A percentile compares a stretch with the other conserved stretches of the same genome.
Evolutionary conservation across 2,888 invertebrate species (phyloP).

Genomic region (Calameuta pallipes): DNA sequence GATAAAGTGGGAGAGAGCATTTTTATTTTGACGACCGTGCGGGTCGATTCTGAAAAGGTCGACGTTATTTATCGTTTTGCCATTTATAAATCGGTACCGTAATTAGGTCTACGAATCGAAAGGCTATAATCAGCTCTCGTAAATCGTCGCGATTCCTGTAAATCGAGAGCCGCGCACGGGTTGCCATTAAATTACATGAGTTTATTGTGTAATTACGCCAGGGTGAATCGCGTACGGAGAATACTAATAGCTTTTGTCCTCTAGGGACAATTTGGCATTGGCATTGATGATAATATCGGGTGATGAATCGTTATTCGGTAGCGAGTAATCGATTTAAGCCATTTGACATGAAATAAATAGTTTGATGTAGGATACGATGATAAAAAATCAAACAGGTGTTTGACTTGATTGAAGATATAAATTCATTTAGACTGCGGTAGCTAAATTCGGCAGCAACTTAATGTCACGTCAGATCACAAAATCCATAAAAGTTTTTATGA

Average conservation of each 20-base stretch:
- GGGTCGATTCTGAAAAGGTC: background rate
- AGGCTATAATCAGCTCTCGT: background rate
- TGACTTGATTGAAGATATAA: background rate
- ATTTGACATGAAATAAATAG: background rate
- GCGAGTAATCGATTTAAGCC: background rate
- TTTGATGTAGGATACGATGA: background rate
- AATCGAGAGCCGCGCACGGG: background rate
- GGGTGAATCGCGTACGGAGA: background rate
- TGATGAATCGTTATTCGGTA: background rate
- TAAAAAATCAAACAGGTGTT: background rate
- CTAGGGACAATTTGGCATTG: background rate
- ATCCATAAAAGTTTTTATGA: background rate
- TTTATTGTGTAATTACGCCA: background rate
- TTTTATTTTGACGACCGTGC: background rate
- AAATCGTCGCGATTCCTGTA: background rate
- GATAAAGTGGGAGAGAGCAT: background rate
- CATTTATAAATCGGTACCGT: background rate
- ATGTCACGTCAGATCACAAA: background rate
- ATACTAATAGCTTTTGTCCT: background rate
- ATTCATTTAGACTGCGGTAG: background rate
- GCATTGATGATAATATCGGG: background rate
- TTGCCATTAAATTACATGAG: background rate
- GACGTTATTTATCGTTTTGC: background rate
- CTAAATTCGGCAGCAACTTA: background rate
- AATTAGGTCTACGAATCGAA: background rate